Evolutionary conservation across 2,888 invertebrate species (phyloP).

Genomic region (Stenotaenia linearis): DNA sequence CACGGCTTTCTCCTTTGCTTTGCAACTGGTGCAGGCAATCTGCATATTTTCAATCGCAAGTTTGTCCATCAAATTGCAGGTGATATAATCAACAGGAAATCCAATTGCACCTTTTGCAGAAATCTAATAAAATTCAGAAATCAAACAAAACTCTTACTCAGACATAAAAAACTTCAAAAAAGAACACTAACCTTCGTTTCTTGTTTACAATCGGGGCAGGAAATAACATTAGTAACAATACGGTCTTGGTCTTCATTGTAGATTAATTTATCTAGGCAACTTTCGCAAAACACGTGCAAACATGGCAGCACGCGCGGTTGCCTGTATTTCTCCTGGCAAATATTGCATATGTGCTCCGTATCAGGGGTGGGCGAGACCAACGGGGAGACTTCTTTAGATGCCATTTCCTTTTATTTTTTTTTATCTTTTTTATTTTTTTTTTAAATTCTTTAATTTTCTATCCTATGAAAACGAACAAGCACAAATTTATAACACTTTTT

Average conservation of each 20-base stretch:
- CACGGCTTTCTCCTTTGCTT: conserved; percentile 87
- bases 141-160: conserved; percentile 26
- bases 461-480: background rate
- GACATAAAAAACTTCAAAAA: background rate
- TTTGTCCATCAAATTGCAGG: conserved; percentile 54
- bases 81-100: conserved; percentile 78
- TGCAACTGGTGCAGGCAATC: conserved; percentile 82
- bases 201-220: conserved; percentile 66
- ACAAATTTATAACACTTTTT: background rate
- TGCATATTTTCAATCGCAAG: conserved; percentile 63
- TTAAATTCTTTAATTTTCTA: too few species aligned
- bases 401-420: conserved; percentile 29
- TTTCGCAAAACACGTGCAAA: conserved; percentile 91
- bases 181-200: conserved; percentile 61
- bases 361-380: conserved; percentile 29
- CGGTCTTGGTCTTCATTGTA: conserved; percentile 55
- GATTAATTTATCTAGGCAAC: conserved; percentile 76
- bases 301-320: conserved; percentile 84
- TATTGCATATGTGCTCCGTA: conserved; percentile 35
- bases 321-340: conserved; percentile 56
- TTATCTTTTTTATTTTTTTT: background rate
- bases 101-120: conserved; percentile 69
- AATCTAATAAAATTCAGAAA: conserved; percentile 51
- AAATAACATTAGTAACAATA: conserved; percentile 42
- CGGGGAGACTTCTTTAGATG: conserved; percentile 33